Evolutionary conservation across 2,113 vertebrate species (phyloP), one percentile per base, ranked within the genome.

Genomic region (Dendropsophus ebraccatus): DNA sequence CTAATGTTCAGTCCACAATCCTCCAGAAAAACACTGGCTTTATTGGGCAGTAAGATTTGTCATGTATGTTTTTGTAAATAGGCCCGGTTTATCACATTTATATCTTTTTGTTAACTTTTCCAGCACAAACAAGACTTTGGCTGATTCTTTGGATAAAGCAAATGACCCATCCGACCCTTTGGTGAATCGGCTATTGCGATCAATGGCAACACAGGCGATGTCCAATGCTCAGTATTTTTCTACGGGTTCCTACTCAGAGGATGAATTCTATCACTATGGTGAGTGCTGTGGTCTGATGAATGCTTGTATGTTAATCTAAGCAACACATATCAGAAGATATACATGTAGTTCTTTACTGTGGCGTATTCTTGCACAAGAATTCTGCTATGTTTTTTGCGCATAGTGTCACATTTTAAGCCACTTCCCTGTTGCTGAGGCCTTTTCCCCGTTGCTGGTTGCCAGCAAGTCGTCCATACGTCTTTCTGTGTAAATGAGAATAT

Each of bases 121-220:
- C 91, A 99, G 98, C 82, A 96, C 96, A 73, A 99, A 99, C 91
- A 99, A 98, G 84, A 88, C 96, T 21, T 72, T 99, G 87, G 97
- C 98, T 0, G 95, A 97, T 74, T 99, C 98, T 67, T 92, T 99
- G 93, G 96, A 97, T 88, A 93, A 77, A 25, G 97, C 98, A 0
- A 87, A 95, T 47, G 97, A 99, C 88, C 95, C 94, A 0, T 37
- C 50, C 0, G 98, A 99, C 85, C 94, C 96, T 0, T 56, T 96
- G 13, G 95, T 99, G 21, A 99, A 99, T 88, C 90, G 91, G 81
- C 45, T 99, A 85, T 88, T 99, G 86, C 93, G 97, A 47, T 92
- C 96, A 16, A 97, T 99, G 98, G 97, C 97, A 70, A 97, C 96
- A 0, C 95, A 96, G 0, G 97, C 98, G 7, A 99, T 99, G 98